Percentiles rank a stretch among this genome's conserved stretches.
Conservation (phyloP, 2,797 vertebrate species). For the Dallia pectoralis region DNA sequence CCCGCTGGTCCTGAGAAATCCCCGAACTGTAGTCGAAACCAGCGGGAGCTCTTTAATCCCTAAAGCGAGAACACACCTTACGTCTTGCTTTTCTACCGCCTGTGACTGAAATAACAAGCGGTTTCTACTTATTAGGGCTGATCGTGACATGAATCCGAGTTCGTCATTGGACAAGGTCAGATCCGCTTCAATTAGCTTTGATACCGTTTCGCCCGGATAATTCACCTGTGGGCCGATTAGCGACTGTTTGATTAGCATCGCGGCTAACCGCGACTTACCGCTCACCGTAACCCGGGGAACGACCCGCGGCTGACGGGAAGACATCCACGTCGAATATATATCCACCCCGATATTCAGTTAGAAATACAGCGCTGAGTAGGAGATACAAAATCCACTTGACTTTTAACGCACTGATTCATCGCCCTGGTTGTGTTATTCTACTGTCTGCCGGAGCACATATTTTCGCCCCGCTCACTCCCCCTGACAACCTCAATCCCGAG, state of each 20-base stretch:
- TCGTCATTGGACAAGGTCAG: not conserved
- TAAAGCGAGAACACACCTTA: not conserved
- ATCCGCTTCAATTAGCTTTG: slow-evolving; percentile 6
- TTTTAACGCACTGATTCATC: not conserved
- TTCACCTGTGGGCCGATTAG: not conserved
- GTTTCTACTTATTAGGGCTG: not conserved
- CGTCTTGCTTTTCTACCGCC: not conserved
- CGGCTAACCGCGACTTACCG: slow-evolving; percentile 32
- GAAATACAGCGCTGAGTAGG: not conserved
- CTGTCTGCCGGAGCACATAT: not conserved
- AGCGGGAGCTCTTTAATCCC: slow-evolving; percentile 38
- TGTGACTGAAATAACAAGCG: not conserved
- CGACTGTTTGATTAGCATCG: too few relatives aligned
- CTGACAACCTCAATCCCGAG: slow-evolving; percentile 39
- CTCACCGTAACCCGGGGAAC: slow-evolving; percentile 21
- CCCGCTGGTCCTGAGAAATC: slow-evolving; percentile 33
- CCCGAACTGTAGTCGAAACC: slow-evolving; percentile 37
- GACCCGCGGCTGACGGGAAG: slow-evolving; percentile 26
- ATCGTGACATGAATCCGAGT: not conserved
- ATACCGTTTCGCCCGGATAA: slow-evolving; percentile 1
- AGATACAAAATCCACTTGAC: not conserved
- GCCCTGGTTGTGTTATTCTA: not conserved
- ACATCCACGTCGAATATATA: slow-evolving; percentile 44
- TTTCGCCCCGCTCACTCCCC: slow-evolving; percentile 30
- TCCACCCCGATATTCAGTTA: not conserved